phyloP scores from a whole-genome alignment of 2,888 invertebrate species.

The Cerceris ruficornis region DNA sequence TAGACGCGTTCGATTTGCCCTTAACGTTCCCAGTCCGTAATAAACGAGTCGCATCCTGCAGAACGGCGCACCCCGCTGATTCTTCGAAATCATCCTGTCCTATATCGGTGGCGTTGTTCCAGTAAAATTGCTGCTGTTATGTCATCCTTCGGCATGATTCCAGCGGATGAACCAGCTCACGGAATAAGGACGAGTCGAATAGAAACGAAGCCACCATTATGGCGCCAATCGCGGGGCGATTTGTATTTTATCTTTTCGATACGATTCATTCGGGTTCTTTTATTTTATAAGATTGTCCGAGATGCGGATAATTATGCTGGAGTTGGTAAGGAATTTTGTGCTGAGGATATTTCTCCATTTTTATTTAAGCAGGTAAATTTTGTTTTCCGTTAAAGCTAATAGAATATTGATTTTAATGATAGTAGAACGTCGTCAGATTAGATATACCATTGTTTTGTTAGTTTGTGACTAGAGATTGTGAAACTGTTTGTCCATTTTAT shows the following conservation, averaged over 20 bases:
- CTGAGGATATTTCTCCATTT: too few relatives aligned
- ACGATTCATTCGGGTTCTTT: too few relatives aligned
- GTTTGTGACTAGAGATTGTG: too few relatives aligned
- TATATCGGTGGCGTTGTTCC: constrained; percentile 38
- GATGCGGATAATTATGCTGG: too few relatives aligned
- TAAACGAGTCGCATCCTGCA: constrained; percentile 51
- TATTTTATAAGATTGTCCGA: too few relatives aligned
- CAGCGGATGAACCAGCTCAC: constrained; percentile 4
- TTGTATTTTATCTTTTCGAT: not conserved
- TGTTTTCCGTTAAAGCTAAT: too few relatives aligned
- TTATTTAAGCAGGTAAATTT: too few relatives aligned
- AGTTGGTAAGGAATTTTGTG: too few relatives aligned
- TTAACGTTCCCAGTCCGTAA: constrained; percentile 45
- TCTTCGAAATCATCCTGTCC: constrained; percentile 51
- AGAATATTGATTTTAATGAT: too few relatives aligned
- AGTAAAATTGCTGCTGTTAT: constrained; percentile 52
- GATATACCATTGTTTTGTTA: too few relatives aligned
- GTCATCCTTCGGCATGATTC: constrained; percentile 40
- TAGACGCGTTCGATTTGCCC: constrained; percentile 41
- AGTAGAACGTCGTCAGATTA: too few relatives aligned
- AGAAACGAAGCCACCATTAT: not conserved
- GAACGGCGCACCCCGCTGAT: constrained; percentile 56
- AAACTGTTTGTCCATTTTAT: too few relatives aligned
- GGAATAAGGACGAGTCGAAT: constrained; percentile 26
- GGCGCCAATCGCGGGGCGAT: not conserved